These are phyloP conservation scores for Gallinago media DNA, from an alignment of 2,113 vertebrate species.

Conservation along the genomic window DNA sequence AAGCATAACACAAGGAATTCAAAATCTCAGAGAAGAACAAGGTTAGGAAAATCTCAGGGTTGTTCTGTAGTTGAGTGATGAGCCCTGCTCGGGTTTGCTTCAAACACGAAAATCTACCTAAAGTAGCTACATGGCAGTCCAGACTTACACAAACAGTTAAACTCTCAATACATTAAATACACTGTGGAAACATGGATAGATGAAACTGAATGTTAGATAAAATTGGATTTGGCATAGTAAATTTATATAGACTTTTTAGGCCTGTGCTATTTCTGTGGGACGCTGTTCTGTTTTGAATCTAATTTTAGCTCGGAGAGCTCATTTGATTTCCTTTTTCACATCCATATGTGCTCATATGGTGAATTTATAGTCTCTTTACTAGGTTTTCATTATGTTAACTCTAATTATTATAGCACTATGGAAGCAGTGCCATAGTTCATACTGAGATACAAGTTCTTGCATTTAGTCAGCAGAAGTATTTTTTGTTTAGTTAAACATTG, in stretches of 20 bases:
- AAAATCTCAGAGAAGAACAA: background rate
- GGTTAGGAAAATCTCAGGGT: background rate
- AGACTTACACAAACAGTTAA: slow-evolving; percentile 31
- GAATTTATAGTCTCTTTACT: slow-evolving; percentile 59
- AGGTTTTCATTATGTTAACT: slow-evolving; percentile 65
- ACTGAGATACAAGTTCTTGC: background rate
- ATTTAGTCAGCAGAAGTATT: background rate
- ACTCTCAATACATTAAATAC: slow-evolving; percentile 36
- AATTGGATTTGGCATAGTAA: slow-evolving; percentile 63
- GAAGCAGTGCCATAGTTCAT: slow-evolving; percentile 39
- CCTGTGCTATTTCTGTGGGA: slow-evolving; percentile 61
- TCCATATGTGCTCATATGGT: slow-evolving; percentile 62
- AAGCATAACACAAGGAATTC: background rate
- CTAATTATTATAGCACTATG: slow-evolving; percentile 48
- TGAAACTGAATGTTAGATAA: slow-evolving; percentile 45
- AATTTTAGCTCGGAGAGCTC: slow-evolving; percentile 67
- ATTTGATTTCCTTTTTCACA: slow-evolving; percentile 62
- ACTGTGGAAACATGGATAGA: slow-evolving; percentile 31
- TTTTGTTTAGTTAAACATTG: background rate
- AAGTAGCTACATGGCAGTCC: background rate
- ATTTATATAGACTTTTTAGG: slow-evolving; percentile 54
- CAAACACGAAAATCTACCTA: background rate
- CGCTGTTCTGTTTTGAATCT: slow-evolving; percentile 60
- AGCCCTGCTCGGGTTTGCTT: background rate
- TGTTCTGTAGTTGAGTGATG: background rate